Evolutionary conservation across 1,140 invertebrate species (phyloP).

Genomic region (Zaprionus davidi): DNA sequence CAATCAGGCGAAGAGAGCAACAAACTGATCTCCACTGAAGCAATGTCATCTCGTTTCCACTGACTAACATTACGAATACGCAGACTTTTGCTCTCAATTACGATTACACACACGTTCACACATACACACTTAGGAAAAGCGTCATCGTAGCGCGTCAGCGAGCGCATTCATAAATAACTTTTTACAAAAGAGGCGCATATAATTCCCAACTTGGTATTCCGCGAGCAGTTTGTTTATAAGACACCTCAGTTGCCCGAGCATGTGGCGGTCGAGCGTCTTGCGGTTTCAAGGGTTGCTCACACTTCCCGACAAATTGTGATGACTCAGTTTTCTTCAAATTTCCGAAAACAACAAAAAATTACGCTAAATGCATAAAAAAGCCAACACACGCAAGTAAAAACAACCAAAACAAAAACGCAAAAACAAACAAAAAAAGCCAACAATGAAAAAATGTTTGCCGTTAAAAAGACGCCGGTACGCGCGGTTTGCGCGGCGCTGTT

Average conservation of each 20-base stretch:
- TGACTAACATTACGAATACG: background rate
- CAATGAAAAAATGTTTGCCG: background rate
- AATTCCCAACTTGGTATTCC: background rate
- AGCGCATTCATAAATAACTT: background rate
- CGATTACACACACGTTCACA: background rate
- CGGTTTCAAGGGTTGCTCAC: slow-evolving; percentile 1
- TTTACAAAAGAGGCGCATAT: background rate
- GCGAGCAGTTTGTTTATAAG: background rate
- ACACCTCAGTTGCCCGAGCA: background rate
- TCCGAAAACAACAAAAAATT: background rate
- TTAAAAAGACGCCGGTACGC: background rate
- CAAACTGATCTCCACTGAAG: background rate
- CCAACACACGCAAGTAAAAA: too few species aligned
- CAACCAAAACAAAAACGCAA: background rate
- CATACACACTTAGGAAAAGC: background rate
- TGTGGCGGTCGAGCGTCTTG: background rate
- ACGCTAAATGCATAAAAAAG: background rate
- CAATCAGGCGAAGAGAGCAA: background rate
- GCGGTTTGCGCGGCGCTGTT: too few species aligned
- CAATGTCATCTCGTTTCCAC: background rate
- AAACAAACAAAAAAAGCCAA: background rate
- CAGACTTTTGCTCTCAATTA: background rate
- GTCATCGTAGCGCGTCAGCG: background rate
- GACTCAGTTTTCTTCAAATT: background rate
- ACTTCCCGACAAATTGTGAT: background rate